Percentiles rank a stretch among this genome's conserved stretches.
Evolutionary conservation across 2,888 invertebrate species (phyloP).

Genomic region (Didymodactylos carnosus): DNA sequence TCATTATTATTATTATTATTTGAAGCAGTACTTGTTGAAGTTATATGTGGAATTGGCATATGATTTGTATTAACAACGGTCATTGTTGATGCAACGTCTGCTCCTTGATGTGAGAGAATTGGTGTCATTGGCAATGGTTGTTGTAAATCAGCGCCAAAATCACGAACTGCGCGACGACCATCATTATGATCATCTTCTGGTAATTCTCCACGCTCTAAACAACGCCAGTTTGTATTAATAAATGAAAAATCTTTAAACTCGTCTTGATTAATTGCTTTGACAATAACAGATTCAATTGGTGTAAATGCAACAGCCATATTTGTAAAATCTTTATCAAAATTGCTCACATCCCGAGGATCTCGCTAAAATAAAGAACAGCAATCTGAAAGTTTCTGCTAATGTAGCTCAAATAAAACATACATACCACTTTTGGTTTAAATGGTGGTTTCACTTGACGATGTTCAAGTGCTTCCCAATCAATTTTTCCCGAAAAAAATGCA

Average conservation of each 20-base stretch:
- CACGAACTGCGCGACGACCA: neutral
- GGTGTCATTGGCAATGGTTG: neutral
- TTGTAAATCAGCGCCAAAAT: neutral
- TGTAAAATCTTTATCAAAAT: constrained; percentile 97
- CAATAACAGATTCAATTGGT: constrained; percentile 63
- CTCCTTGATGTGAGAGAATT: neutral
- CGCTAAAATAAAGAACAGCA: no score
- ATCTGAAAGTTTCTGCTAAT: constrained; percentile 20
- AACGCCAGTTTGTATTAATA: constrained; percentile 60
- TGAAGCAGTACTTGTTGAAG: neutral
- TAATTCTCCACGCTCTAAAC: neutral
- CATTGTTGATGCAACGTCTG: neutral
- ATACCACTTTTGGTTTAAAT: constrained; percentile 88
- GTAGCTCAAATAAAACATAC: constrained; percentile 26
- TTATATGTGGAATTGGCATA: neutral
- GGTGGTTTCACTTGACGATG: constrained; percentile 76
- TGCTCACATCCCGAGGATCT: constrained; percentile 82
- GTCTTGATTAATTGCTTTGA: constrained; percentile 79
- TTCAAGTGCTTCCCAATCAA: constrained; percentile 88
- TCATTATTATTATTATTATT: no score
- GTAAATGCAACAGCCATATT: constrained; percentile 91
- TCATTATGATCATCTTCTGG: neutral
- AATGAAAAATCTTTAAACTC: constrained; percentile 95
- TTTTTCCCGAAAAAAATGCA: constrained; percentile 52
- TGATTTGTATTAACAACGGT: neutral